Conservation (phyloP, 2,113 vertebrate species). For the Coturnix japonica region DNA sequence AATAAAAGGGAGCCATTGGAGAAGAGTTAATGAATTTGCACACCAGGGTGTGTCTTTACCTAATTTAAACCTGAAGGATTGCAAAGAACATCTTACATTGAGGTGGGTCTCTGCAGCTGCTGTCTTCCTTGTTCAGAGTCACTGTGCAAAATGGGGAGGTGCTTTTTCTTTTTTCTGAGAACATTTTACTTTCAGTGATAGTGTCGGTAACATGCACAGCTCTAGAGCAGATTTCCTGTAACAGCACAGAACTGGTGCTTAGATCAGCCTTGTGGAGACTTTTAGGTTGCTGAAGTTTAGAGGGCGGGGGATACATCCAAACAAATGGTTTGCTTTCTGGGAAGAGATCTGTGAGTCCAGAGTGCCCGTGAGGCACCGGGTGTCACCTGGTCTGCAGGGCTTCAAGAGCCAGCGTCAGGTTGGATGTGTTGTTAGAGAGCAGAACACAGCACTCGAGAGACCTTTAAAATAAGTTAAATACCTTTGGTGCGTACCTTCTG, state of each 20-base stretch:
- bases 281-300: neutral
- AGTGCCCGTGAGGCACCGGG: neutral
- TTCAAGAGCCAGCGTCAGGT: neutral
- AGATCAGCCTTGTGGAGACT: neutral
- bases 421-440: neutral
- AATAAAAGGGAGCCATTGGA: neutral
- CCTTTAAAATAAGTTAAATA: neutral
- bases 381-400: neutral
- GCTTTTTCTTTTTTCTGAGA: neutral
- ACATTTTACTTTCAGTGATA: neutral
- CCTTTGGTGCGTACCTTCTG: neutral
- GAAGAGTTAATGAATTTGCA: conserved; percentile 12
- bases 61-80: neutral
- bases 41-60: neutral
- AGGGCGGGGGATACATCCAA: neutral
- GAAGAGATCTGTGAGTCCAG: neutral
- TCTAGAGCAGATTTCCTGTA: neutral
- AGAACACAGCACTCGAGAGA: neutral
- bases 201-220: accelerated
- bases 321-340: neutral
- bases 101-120: neutral
- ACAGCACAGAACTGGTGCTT: neutral
- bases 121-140: neutral
- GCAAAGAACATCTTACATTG: neutral
- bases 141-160: neutral